phyloP scores from a whole-genome alignment of 2,888 invertebrate genomes.

The Pseudanteris insignis region DNA sequence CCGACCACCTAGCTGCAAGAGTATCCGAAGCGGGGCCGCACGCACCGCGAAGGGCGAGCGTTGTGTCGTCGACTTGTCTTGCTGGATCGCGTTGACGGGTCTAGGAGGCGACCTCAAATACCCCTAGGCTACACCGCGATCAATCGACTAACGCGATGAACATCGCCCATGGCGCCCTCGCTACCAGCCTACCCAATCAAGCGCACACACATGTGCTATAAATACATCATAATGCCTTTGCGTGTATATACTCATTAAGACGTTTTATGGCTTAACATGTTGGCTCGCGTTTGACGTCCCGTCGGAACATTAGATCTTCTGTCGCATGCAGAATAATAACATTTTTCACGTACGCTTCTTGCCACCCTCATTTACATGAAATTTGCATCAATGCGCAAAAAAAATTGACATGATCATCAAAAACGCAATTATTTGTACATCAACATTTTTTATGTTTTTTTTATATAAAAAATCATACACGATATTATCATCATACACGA shows the following conservation, averaged over 20 bases:
- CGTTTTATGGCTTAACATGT: constrained; percentile 54
- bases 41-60: constrained; percentile 32
- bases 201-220: constrained; percentile 33
- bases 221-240: constrained; percentile 55
- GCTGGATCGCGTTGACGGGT: constrained; percentile 18
- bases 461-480: too few species aligned
- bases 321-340: too few species aligned
- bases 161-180: constrained; percentile 15
- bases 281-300: too few species aligned
- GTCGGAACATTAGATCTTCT: too few species aligned
- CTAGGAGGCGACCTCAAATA: constrained; percentile 17
- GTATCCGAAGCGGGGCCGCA: background rate
- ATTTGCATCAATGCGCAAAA: background rate
- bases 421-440: too few species aligned
- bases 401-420: too few species aligned
- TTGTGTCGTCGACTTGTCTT: constrained; percentile 38
- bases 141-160: constrained; percentile 24
- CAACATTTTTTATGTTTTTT: too few species aligned
- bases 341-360: too few species aligned
- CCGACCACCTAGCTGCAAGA: constrained; percentile 12
- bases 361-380: background rate
- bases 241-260: constrained; percentile 63
- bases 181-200: constrained; percentile 11
- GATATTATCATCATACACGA: too few species aligned
- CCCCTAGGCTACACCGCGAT: constrained; percentile 22